phyloP scores from a whole-genome alignment of 2,113 vertebrate genomes.

The Madoqua kirkii region DNA sequence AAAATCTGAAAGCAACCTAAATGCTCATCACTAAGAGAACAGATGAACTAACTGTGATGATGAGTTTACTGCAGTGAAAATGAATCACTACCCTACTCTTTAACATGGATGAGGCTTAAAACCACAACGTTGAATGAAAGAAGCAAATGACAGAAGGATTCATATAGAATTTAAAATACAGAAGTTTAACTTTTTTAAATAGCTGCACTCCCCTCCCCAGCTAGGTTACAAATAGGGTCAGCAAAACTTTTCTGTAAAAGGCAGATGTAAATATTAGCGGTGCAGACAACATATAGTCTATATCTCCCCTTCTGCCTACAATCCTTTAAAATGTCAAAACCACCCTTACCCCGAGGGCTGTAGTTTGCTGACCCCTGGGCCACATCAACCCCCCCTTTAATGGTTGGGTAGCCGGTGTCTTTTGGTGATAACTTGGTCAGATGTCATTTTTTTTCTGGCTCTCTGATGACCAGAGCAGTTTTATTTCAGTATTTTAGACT shows the following conservation, averaged over 20 bases:
- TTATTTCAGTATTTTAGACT: not conserved
- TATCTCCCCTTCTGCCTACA: not conserved
- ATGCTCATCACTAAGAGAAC: not conserved
- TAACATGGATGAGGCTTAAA: not conserved
- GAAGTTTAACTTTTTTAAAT: not conserved
- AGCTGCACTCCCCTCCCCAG: not conserved
- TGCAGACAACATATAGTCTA: not conserved
- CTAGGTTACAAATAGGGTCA: not conserved
- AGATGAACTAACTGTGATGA: not conserved
- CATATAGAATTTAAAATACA: not conserved
- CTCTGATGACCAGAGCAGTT: not conserved
- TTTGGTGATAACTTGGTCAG: not conserved
- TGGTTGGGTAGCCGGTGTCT: not conserved
- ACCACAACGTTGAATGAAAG: not conserved
- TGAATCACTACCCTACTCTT: not conserved
- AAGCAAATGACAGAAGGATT: not conserved
- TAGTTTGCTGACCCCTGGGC: accelerated
- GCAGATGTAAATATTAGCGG: not conserved
- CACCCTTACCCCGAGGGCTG: not conserved
- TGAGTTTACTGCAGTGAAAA: not conserved
- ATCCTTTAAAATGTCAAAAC: not conserved
- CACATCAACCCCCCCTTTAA: not conserved
- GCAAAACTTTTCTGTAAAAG: not conserved
- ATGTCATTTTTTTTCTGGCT: not conserved
- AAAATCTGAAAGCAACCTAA: not conserved